Evolutionary conservation across 2,113 vertebrate genomes (phyloP), one percentile per base, ranked within the genome.

Genomic region (Zingel zingel): DNA sequence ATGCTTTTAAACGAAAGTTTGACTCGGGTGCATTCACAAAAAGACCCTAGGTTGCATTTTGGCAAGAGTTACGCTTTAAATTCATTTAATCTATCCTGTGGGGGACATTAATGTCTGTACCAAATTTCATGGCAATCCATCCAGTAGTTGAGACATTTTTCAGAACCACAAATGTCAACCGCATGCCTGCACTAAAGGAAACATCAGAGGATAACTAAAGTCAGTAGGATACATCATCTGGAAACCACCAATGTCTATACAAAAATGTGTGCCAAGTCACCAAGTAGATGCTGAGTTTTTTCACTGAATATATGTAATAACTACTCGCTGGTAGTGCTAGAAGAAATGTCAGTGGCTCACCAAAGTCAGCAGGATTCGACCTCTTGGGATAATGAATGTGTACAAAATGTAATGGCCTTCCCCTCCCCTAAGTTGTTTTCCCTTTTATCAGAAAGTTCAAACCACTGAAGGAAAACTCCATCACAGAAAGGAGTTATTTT

Each of bases 361-460:
- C 16, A 12, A 48, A 54, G 33, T 16, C 2, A 23, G 4, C 23
- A 23, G 5, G 6, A 27, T 7, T 9, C 23, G 9, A 61, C 25
- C 7, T 61, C 12, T 48, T 18, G 25, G 25, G 25, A 74, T 6
- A 27, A 30, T 30, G 18, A 48, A 43, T 27, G 2, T 58, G 33
- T 4, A 14, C 12, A 36, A 39, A 58, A 57, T 71, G n/a, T 25
- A 57, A 25, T 47, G n/a, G 2, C 3, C 16, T 10, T n/a, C 13
- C 8, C 5, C 6, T 39, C 66, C 61, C 10, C 45, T 23, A 11
- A 54, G 25, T 71, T 65, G 39, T 47, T 80, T 27, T 33, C 9
- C 16, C 14, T 39, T 68, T 51, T 5, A 66, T 72, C 27, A 48
- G 21, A 53, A 16, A 23, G 48, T 78, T 69, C 57, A 65, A 53